Percentiles rank a stretch among this genome's conserved stretches.
Conservation (phyloP, 2,797 vertebrate species). For the Acipenser oxyrinchus region DNA sequence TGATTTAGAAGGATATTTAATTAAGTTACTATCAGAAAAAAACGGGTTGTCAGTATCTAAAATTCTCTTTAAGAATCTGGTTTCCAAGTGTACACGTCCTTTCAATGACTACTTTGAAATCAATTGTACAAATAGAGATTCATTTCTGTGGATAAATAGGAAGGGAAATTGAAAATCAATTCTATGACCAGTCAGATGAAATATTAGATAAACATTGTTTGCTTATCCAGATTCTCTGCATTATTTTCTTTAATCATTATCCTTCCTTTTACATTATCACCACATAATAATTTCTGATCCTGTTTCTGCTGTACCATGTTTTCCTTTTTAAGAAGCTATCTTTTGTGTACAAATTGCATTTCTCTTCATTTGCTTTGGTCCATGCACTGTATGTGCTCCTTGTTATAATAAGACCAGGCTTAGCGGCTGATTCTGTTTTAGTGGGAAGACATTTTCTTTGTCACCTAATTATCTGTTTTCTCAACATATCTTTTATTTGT, state of each 20-base stretch:
- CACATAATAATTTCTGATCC: too few relatives aligned
- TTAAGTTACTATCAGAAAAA: conserved; percentile 30
- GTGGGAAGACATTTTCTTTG: too few relatives aligned
- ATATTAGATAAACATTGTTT: conserved; percentile 16
- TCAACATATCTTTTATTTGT: too few relatives aligned
- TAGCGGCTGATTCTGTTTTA: too few relatives aligned
- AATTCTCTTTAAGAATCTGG: conserved; percentile 34
- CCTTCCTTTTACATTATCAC: too few relatives aligned
- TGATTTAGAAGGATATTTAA: conserved; percentile 34
- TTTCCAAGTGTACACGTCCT: conserved; percentile 28
- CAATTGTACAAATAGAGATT: conserved; percentile 27
- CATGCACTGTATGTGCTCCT: too few relatives aligned
- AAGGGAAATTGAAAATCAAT: conserved; percentile 50
- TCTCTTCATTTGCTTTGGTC: too few relatives aligned
- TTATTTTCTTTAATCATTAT: conserved; percentile 26
- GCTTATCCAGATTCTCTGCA: conserved; percentile 41
- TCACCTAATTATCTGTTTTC: too few relatives aligned
- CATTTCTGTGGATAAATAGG: conserved; percentile 41
- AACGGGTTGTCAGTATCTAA: conserved; percentile 34
- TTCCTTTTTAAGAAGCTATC: too few relatives aligned
- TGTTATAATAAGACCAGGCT: too few relatives aligned
- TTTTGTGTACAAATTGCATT: too few relatives aligned
- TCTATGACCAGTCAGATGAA: conserved; percentile 30
- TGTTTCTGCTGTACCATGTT: too few relatives aligned
- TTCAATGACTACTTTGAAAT: conserved; percentile 26